Conservation (phyloP, 2,888 invertebrate species). For the Tetheella fluctuosa region DNA sequence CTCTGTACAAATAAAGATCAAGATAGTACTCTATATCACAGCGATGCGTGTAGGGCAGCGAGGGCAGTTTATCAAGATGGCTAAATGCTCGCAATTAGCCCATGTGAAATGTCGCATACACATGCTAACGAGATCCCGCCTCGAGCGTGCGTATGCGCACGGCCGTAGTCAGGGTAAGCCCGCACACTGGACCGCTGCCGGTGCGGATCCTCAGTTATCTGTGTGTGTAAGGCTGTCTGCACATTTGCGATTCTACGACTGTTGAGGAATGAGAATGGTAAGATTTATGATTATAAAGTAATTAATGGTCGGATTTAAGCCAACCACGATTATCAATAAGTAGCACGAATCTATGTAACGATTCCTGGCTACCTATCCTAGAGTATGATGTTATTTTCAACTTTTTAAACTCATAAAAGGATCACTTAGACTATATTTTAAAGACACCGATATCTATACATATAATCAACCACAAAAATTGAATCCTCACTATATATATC, state of each 20-base stretch:
- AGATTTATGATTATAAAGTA: no score
- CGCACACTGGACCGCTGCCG: constrained; percentile 6
- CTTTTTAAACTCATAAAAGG: no score
- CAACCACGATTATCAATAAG: no score
- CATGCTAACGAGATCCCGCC: constrained; percentile 80
- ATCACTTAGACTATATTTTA: no score
- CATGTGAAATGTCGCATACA: constrained; percentile 82
- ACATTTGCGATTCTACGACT: neutral
- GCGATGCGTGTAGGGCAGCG: constrained; percentile 61
- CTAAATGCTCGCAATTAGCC: constrained; percentile 82
- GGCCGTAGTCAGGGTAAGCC: constrained; percentile 27
- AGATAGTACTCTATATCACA: constrained; percentile 42
- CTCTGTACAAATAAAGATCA: constrained; percentile 45
- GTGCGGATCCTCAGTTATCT: constrained; percentile 13
- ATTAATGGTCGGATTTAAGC: no score
- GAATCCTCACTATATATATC: no score
- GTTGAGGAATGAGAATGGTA: no score
- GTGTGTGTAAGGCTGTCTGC: constrained; percentile 10
- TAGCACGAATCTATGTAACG: no score
- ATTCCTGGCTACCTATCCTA: no score
- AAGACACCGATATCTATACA: no score
- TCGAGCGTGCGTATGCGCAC: constrained; percentile 54
- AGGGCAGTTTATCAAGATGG: constrained; percentile 79
- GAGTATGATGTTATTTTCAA: no score
- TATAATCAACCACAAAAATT: no score